Evolutionary conservation across 2,888 invertebrate species (phyloP), one percentile per base, ranked within the genome.

Genomic region (Leistus spinibarbis): DNA sequence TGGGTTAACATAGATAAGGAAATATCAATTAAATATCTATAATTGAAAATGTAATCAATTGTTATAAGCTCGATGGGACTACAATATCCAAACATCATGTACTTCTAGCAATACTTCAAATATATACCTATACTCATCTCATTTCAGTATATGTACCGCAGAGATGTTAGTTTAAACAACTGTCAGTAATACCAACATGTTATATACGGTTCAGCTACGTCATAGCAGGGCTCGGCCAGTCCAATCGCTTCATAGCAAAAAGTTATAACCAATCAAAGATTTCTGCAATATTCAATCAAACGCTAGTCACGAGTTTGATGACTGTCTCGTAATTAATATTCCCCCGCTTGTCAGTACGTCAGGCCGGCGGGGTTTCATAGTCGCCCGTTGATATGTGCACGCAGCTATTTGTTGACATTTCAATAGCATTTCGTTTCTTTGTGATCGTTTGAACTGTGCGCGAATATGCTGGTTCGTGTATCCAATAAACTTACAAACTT

Each of bases 261-360:
- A 3, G 16, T 7, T 16, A 22, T 68, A 22, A 2, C 54, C 24
- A 64, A 23, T 64, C 24, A 64, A n/a, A n/a, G 54, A 16, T 17
- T 53, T 54, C 20, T 54, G 68, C 68, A 20, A 54, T 22, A 54
- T 64, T 64, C 22, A 64, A 64, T 64, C 24, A 54, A 22, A 19
- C 54, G 23, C 23, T 23, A 69, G 60, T 23, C 69, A 69, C 69
- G 69, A 69, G 56, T 69, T 69, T 40, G 62, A 64, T 64, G 71
- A 71, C 23, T 64, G 54, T 54, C 40, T 54, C 54, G 71, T 71
- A 71, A 71, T 71, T 71, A 71, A 71, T 71, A 71, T 24, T 71
- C 64, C 64, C 54, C 17, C 17, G 24, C 54, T 9, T 71, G 71
- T 64, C 71, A 64, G 54, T 40, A 10, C 40, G 40, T 1, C 17